Percentiles rank a stretch among this genome's conserved stretches.
Evolutionary conservation across 64 coral and sea anemone genomes (phyloP).

Genomic region (Actinia equina): DNA sequence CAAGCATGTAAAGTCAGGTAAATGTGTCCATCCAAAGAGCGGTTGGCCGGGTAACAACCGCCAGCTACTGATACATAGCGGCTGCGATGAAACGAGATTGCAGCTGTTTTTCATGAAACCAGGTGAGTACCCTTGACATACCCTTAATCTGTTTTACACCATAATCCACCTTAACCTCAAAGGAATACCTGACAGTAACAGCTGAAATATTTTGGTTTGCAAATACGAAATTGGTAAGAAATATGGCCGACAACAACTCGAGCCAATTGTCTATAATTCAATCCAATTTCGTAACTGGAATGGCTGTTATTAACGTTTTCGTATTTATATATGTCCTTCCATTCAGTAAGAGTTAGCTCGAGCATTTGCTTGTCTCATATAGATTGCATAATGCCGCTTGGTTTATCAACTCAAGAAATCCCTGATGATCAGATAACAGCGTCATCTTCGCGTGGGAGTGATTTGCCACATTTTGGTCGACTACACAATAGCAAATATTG

Average conservation of each 20-base stretch:
- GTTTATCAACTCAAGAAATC: slow-evolving; percentile 45
- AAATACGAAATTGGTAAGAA: too few relatives aligned
- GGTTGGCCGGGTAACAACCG: slow-evolving; percentile 33
- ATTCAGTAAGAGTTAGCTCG: too few relatives aligned
- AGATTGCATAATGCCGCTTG: slow-evolving; percentile 66
- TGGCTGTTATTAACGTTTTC: too few relatives aligned
- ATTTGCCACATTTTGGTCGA: slow-evolving; percentile 38
- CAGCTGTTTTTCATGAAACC: slow-evolving; percentile 51
- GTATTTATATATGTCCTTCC: too few relatives aligned
- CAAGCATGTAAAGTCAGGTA: slow-evolving; percentile 44
- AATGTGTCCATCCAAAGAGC: slow-evolving; percentile 46
- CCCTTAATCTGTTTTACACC: too few relatives aligned
- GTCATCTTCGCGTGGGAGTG: slow-evolving; percentile 8
- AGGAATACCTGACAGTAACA: too few relatives aligned
- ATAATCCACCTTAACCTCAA: too few relatives aligned
- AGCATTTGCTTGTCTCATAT: not conserved
- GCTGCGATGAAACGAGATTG: slow-evolving; percentile 38
- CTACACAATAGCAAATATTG: slow-evolving; percentile 43
- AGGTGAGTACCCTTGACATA: not conserved
- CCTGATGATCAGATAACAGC: slow-evolving; percentile 67
- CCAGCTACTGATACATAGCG: slow-evolving; percentile 33
- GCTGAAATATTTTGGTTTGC: too few relatives aligned
- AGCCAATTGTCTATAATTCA: too few relatives aligned
- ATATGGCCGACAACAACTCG: too few relatives aligned
- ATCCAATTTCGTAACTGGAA: too few relatives aligned